Base-by-base conservation (phyloP, 2,888 invertebrate genomes). In the Agelastica alni region DNA sequence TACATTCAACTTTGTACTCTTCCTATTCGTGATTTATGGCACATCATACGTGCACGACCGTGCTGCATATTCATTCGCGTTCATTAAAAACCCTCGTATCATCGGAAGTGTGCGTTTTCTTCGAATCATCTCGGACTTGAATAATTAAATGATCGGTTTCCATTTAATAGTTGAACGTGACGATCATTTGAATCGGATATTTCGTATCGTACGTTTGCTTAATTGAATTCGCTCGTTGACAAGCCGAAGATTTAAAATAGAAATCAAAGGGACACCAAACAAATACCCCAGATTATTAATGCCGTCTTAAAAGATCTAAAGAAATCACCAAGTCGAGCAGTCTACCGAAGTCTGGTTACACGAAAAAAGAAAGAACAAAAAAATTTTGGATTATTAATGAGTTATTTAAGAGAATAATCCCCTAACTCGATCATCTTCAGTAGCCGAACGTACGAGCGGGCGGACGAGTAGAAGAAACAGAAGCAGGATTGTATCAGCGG, bases 371-470 rank as follows among this genome's bases (percentile, higher is more conserved):
- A n/a, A n/a, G n/a, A n/a, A n/a, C n/a, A n/a, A n/a, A n/a, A n/a
- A n/a, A n/a, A n/a, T n/a, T n/a, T n/a, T n/a, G n/a, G 47, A 47
- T 51, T 51, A 56, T 51, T 51, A 56, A 30, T 17, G 43, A 51
- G 37, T 46, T 42, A 56, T 56, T 46, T 30, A 41, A 56, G 36
- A 53, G 43, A 51, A 37, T 42, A 51, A 51, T 51, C 45, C n/a
- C 51, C 34, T 51, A 51, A 55, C 51, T 53, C 36, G 41, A 53
- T 56, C 51, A 53, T 53, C 53, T 49, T 28, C 57, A 17, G 60
- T 47, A 58, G 57, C 53, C 28, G 51, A 6, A 43, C 45, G 53
- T 49, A 48, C 57, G 5, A 13, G 14, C 2, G 6, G 5, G 13
- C 5, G 3, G 3, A n/a, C 13, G 2, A 32, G 6, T 31, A 12